Conservation (phyloP, 2,113 vertebrate genomes). For the Paratilapia polleni region DNA sequence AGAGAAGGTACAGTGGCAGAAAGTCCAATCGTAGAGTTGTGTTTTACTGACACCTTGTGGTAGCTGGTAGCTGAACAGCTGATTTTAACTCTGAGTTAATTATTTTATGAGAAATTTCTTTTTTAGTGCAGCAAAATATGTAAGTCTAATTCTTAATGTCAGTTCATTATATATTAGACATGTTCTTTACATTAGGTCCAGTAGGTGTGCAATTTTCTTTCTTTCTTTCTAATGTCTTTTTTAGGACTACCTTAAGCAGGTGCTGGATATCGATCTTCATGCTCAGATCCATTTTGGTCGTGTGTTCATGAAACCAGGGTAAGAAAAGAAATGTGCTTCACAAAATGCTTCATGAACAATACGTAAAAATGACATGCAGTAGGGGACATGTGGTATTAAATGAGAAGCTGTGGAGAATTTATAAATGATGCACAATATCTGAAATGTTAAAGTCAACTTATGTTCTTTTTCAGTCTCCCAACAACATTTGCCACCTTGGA, state of each 20-base stretch:
- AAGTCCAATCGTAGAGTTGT: neutral
- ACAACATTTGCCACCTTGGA: slow-evolving; percentile 99
- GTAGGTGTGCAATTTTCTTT: neutral
- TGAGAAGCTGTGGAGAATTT: neutral
- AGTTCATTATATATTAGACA: neutral
- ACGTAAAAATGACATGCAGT: neutral
- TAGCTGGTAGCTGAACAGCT: neutral
- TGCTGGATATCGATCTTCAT: slow-evolving; percentile 98
- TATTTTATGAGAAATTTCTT: neutral
- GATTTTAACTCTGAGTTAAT: neutral
- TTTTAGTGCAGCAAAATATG: neutral
- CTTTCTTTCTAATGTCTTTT: slow-evolving; percentile 32
- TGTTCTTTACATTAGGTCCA: neutral
- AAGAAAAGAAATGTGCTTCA: slow-evolving; percentile 59
- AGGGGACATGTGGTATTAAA: neutral
- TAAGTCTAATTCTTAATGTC: neutral
- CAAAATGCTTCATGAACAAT: neutral
- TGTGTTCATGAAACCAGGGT: slow-evolving; percentile 99
- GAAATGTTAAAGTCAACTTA: neutral
- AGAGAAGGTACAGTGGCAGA: slow-evolving; percentile 86
- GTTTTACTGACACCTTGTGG: slow-evolving; percentile 73
- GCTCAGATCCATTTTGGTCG: slow-evolving; percentile 99
- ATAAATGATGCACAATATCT: neutral
- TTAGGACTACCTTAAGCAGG: slow-evolving; percentile 99
- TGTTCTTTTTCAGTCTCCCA: slow-evolving; percentile 84